phyloP scores from a whole-genome alignment of 2,888 invertebrate genomes.

The Acanthosoma haemorrhoidale region DNA sequence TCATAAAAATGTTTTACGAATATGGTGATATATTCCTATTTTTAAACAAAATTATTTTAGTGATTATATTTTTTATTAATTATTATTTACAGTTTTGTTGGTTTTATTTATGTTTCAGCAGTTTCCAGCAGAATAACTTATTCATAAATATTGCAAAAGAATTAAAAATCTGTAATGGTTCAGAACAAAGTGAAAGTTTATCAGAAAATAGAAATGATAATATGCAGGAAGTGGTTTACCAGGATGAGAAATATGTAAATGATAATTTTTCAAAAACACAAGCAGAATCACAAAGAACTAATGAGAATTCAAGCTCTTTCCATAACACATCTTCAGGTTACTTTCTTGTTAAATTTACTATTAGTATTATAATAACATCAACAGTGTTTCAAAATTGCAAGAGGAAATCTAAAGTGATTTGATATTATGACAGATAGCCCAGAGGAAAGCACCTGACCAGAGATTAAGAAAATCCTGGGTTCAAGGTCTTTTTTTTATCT shows the following conservation, averaged over 20 bases:
- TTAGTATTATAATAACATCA: too few relatives aligned
- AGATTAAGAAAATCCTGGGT: too few relatives aligned
- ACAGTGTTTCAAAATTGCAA: too few relatives aligned
- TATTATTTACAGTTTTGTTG: neutral
- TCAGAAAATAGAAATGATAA: neutral
- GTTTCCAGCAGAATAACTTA: neutral
- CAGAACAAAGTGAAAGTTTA: neutral
- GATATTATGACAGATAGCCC: too few relatives aligned
- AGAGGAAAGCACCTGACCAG: too few relatives aligned
- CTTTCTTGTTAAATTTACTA: too few relatives aligned
- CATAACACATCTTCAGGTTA: neutral
- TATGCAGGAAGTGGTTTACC: neutral
- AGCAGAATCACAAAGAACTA: neutral
- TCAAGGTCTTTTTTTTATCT: too few relatives aligned
- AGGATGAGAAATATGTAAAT: neutral
- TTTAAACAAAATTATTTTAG: too few relatives aligned
- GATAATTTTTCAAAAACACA: neutral
- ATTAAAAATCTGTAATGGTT: neutral
- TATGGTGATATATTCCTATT: too few relatives aligned
- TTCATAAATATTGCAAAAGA: neutral
- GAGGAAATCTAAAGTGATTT: too few relatives aligned
- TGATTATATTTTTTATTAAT: too few relatives aligned
- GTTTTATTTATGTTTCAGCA: neutral
- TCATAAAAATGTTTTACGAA: too few relatives aligned
- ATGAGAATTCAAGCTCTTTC: neutral